These are phyloP conservation scores for Caenorhabditis brenneri DNA, from an alignment of 1,140 invertebrate species.

Conservation along the genomic window DNA sequence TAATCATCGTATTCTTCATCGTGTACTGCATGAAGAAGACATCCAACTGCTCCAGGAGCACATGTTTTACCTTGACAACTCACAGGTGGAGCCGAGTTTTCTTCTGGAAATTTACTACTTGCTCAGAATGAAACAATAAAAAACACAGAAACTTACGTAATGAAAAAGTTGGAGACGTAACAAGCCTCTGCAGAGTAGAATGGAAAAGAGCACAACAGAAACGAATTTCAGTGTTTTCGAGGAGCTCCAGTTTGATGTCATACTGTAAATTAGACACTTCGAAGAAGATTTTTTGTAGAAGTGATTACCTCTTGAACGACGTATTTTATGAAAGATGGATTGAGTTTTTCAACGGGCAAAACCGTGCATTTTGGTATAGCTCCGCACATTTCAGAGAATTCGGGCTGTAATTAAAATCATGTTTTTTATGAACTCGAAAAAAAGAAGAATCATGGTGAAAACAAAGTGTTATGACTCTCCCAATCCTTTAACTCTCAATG, in stretches of 20 bases:
- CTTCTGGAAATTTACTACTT: too few species aligned
- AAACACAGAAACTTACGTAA: background rate
- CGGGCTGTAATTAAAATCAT: background rate
- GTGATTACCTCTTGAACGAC: constrained; percentile 9
- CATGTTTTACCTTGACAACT: constrained; percentile 34
- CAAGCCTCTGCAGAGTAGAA: constrained; percentile 28
- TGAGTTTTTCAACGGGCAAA: constrained; percentile 1
- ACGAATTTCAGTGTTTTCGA: constrained; percentile 17
- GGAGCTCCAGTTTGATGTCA: constrained; percentile 34
- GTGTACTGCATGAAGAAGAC: constrained; percentile 22
- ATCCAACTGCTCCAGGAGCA: constrained; percentile 40
- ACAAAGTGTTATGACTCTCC: too few species aligned
- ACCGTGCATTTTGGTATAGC: background rate
- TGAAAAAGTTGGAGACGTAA: background rate
- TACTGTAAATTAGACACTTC: background rate
- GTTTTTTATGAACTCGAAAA: too few species aligned
- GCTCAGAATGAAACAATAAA: too few species aligned
- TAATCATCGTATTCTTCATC: constrained; percentile 35
- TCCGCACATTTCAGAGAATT: constrained; percentile 40
- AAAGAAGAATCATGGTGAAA: too few species aligned
- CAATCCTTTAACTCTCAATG: too few species aligned
- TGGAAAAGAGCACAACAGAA: constrained; percentile 47
- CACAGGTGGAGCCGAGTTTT: background rate
- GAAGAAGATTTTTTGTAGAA: background rate
- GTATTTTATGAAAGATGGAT: constrained; percentile 34